Percentiles rank a stretch among this genome's conserved stretches.
phyloP scores from a whole-genome alignment of 1,140 invertebrate genomes.

The Conopomorpha cramerella region DNA sequence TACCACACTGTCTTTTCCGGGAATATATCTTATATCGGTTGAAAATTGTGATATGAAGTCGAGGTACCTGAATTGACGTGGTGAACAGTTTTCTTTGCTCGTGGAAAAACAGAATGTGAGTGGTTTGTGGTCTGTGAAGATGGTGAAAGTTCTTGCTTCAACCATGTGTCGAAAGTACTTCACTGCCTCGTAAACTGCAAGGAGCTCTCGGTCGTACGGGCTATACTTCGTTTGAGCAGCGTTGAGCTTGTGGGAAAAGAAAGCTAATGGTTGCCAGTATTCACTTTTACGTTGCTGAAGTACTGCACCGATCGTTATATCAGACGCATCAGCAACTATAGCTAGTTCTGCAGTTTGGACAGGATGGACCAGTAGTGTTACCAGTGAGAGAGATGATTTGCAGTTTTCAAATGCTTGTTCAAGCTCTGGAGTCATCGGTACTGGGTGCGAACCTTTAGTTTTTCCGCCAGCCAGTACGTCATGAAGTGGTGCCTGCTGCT shows the following conservation, averaged over 20 bases:
- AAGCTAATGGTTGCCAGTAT: conserved; percentile 10
- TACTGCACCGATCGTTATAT: conserved; percentile 1
- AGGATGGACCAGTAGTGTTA: conserved; percentile 1
- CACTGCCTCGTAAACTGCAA: conserved; percentile 5
- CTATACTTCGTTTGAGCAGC: conserved; percentile 3
- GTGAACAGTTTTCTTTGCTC: no score
- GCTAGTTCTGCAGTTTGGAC: background rate
- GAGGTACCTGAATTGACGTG: no score
- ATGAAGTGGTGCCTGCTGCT: conserved; percentile 1
- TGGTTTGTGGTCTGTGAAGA: no score
- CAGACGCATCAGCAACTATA: conserved; percentile 5
- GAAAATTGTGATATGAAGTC: conserved; percentile 18
- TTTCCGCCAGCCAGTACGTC: conserved; percentile 1
- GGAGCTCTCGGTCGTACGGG: conserved; percentile 3
- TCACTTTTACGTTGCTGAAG: conserved; percentile 1
- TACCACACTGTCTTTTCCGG: conserved; percentile 7
- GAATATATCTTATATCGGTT: no score
- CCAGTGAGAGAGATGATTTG: background rate
- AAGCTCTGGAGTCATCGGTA: conserved; percentile 2
- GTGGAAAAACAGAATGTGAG: no score
- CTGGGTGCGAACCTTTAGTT: conserved; percentile 2
- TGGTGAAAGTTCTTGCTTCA: background rate
- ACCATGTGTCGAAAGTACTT: no score
- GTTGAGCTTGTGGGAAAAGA: conserved; percentile 3
- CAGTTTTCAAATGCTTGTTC: conserved; percentile 3